phyloP scores from a whole-genome alignment of 2,888 invertebrate genomes.

The Dastarcus helophoroides region DNA sequence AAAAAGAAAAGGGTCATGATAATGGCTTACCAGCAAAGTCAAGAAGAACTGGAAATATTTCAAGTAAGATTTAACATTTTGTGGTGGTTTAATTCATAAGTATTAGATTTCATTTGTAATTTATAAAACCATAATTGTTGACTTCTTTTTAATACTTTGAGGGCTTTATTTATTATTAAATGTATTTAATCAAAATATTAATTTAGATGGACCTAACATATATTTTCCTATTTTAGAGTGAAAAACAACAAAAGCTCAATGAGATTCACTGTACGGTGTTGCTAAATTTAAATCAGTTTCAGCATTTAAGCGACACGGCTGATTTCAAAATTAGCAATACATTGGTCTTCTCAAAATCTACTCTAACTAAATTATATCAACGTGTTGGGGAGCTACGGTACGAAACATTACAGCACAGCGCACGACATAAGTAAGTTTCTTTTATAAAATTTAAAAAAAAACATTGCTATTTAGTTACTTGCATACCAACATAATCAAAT shows the following conservation, averaged over 20 bases:
- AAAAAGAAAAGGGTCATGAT: conserved; percentile 47
- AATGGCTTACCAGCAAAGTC: conserved; percentile 41
- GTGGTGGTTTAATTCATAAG: conserved; percentile 3
- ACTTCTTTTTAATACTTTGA: too few relatives aligned
- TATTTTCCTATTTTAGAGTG: conserved; percentile 40
- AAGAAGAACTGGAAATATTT: conserved; percentile 50
- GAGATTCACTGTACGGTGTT: conserved; percentile 60
- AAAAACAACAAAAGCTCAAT: conserved; percentile 68
- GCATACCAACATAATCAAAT: too few relatives aligned
- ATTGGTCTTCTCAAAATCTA: conserved; percentile 52
- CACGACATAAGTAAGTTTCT: conserved; percentile 45
- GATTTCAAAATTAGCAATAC: conserved; percentile 38
- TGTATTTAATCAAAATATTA: too few relatives aligned
- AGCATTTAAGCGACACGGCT: conserved; percentile 41
- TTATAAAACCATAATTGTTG: too few relatives aligned
- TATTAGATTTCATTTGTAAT: too few relatives aligned
- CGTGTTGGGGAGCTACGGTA: conserved; percentile 53
- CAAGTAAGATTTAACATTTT: conserved; percentile 46
- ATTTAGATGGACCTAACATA: not conserved
- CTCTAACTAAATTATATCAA: conserved; percentile 45
- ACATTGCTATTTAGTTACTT: too few relatives aligned
- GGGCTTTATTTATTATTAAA: too few relatives aligned
- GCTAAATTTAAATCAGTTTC: conserved; percentile 58
- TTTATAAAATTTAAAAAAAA: too few relatives aligned
- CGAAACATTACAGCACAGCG: conserved; percentile 51